Evolutionary conservation across 2,888 invertebrate genomes (phyloP), one percentile per base, ranked within the genome.

Genomic region (Lasioglossum morio): DNA sequence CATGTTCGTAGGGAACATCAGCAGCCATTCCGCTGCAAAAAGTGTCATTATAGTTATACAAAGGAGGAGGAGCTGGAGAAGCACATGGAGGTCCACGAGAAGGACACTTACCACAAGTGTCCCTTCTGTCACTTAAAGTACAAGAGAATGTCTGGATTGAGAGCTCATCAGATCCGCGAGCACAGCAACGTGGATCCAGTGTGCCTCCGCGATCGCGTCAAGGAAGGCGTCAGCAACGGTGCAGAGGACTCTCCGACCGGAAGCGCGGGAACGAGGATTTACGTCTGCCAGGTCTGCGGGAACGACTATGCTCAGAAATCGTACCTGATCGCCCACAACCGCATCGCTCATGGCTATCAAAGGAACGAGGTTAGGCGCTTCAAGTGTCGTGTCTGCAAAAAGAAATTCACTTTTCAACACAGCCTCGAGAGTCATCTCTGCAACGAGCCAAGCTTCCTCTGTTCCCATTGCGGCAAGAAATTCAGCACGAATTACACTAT

Each of bases 11-110:
- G 77, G 1, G 87, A 86, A 3, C 92, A 93, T 72, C 83, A 88
- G 43, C 88, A 88, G 48, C 89, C 91, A 0, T 87, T 85, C 79
- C 88, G 89, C 57, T 93, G 93, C 69, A 86, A 90, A 48, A 86
- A 83, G 34, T 88, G 84, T n/a, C 63, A 37, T 2, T 87, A 87
- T 4, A 88, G 91, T 0, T 89, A 57, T 8, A 46, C 48, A 0
- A 74, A 72, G 1, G 53, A 70, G n/a, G 53, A 34, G 10, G 48
- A 46, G 0, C 27, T 81, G 12, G 46, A 75, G 12, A 78, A 87
- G n/a, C 93, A 93, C 75, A 87, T 82, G 40, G 91, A 90, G 37
- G 89, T 84, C 2, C 92, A 93, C 75, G 85, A 86, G 5, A 87
- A 82, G 27, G 86, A 87, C 34, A 48, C 48, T 0, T 87, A 89